Evolutionary conservation across 2,888 invertebrate species (phyloP), one percentile per base, ranked within the genome.

Genomic region (Hipparchia sbordonii): DNA sequence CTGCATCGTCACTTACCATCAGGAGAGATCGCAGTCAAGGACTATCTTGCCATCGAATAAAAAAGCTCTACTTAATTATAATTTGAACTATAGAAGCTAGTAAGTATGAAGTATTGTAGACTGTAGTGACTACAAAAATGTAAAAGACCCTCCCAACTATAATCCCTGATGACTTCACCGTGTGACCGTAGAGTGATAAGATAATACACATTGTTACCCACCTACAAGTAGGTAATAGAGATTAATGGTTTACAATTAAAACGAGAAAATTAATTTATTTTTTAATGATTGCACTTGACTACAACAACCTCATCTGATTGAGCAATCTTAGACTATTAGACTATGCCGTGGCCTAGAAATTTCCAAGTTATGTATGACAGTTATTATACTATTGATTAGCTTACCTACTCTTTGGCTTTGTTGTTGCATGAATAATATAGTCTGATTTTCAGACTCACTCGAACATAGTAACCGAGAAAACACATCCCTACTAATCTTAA

Each of bases 131-230:
- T 0, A 1, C 23, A 23, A 23, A 23, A 23, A 54, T 8, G 52
- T 8, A 8, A 59, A 59, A 10, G 23, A 7, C 59, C 51, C 63
- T 52, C 63, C 51, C 33, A n/a, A 45, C 45, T 45, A 23, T 23
- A 65, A 65, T 51, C 63, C 63, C 2, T 13, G 8, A 51, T 65
- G 63, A 65, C 33, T 33, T 65, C 63, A 65, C 33, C 33, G 51
- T 65, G 51, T 23, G 33, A 65, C 51, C 10, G 23, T 51, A 13
- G 2, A 12, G 2, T 51, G 63, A 65, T 33, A 65, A 51, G 48
- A 63, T 48, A 51, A 51, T 52, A 63, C 23, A 51, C 13, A 63
- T 33, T 51, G 23, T 51, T 51, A 61, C 23, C 51, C 33, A 48
- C 48, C 39, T 39, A 51, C 48, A 23, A 23, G 6, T 10, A 13